Evolutionary conservation across 2,797 vertebrate species (phyloP).

Genomic region (Caiman crocodilus): DNA sequence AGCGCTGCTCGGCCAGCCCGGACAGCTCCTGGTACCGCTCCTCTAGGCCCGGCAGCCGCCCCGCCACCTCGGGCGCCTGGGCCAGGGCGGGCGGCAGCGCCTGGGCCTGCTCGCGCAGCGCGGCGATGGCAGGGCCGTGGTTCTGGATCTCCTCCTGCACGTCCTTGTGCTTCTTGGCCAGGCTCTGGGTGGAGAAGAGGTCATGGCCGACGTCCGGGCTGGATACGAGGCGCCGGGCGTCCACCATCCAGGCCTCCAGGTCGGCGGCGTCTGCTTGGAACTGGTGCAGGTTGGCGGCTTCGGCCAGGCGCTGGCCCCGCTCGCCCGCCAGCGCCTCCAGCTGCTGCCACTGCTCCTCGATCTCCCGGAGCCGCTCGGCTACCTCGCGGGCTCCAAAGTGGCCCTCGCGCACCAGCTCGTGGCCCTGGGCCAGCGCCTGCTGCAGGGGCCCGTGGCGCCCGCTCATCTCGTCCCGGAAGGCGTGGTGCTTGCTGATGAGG

Average conservation of each 20-base stretch:
- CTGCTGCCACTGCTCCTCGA: slow-evolving; percentile 77
- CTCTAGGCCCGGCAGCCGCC: slow-evolving; percentile 87
- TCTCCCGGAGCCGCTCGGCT: slow-evolving; percentile 85
- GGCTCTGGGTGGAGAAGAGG: slow-evolving; percentile 92
- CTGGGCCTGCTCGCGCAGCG: slow-evolving; percentile 87
- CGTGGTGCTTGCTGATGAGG: slow-evolving; percentile 92
- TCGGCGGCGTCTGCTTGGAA: slow-evolving; percentile 94
- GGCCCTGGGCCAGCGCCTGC: slow-evolving; percentile 89
- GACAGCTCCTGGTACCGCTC: slow-evolving; percentile 88
- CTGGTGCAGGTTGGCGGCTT: slow-evolving; percentile 91
- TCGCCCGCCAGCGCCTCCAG: slow-evolving; percentile 74
- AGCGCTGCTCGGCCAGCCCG: slow-evolving; percentile 84
- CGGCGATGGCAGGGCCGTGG: slow-evolving; percentile 88
- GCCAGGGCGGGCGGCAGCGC: slow-evolving; percentile 81
- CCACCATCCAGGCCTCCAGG: slow-evolving; percentile 91
- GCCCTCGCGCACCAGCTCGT: slow-evolving; percentile 86
- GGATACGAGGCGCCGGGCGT: slow-evolving; percentile 89
- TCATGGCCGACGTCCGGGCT: slow-evolving; percentile 92
- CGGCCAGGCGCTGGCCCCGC: slow-evolving; percentile 86
- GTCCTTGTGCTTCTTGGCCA: slow-evolving; percentile 93
- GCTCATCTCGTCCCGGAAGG: slow-evolving; percentile 93
- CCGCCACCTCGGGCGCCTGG: slow-evolving; percentile 83
- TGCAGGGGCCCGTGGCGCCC: slow-evolving; percentile 89
- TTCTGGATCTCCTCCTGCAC: slow-evolving; percentile 93
- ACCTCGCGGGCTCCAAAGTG: slow-evolving; percentile 87